Percentiles rank a stretch among this genome's conserved stretches.
These are phyloP conservation scores for Chanos chanos DNA, from an alignment of 2,797 vertebrate genomes.

Conservation along the genomic window DNA sequence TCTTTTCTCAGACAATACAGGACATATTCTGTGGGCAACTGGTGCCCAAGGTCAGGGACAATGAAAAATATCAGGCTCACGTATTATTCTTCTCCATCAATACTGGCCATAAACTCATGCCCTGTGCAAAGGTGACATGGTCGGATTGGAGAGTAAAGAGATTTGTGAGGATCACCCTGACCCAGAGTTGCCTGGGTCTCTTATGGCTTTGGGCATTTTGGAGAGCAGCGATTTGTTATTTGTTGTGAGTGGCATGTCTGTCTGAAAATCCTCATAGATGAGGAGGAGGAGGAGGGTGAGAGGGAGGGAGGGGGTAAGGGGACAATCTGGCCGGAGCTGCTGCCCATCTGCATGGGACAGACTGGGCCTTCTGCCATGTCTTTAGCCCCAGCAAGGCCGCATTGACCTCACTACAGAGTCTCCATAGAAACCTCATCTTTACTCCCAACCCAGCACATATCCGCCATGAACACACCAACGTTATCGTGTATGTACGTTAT, in stretches of 20 bases:
- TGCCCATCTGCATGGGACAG: constrained; percentile 29
- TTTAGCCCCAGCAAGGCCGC: constrained; percentile 55
- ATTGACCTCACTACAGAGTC: constrained; percentile 63
- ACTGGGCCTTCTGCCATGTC: constrained; percentile 53
- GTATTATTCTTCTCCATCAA: too few species aligned
- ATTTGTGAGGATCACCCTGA: background rate
- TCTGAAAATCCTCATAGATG: background rate
- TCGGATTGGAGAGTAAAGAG: too few species aligned
- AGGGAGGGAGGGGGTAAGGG: constrained; percentile 6
- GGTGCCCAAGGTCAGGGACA: too few species aligned
- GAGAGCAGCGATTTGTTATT: constrained; percentile 10
- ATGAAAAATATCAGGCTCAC: too few species aligned
- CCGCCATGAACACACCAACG: too few species aligned
- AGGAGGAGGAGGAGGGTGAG: background rate
- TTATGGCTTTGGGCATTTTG: constrained; percentile 3
- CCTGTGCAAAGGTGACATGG: too few species aligned
- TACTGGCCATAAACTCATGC: too few species aligned
- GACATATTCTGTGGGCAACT: too few species aligned
- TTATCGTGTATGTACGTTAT: too few species aligned
- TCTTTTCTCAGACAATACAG: too few species aligned
- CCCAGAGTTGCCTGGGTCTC: background rate
- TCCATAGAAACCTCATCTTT: constrained; percentile 42
- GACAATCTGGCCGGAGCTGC: constrained; percentile 53
- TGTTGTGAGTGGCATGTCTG: constrained; percentile 9
- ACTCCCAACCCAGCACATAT: too few species aligned